Percentiles rank a stretch among this genome's conserved stretches.
Evolutionary conservation across 2,797 vertebrate species (phyloP).

Genomic region (Halcyon chelicuti): DNA sequence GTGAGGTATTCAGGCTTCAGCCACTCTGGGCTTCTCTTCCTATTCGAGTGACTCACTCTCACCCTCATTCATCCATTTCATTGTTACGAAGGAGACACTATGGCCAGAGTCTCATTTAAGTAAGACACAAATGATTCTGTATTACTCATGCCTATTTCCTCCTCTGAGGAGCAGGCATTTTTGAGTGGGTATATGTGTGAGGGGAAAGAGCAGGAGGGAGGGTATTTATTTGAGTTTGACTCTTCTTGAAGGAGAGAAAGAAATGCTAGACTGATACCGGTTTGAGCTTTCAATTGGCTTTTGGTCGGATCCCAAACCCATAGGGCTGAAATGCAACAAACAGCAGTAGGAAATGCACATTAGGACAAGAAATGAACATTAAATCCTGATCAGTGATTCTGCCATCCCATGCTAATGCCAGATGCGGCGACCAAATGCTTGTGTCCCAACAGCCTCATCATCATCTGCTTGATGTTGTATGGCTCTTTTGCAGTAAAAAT

Average conservation of each 20-base stretch:
- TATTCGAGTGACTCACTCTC: not conserved
- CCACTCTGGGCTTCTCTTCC: not conserved
- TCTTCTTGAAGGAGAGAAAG: not conserved
- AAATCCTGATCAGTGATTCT: conserved; percentile 23
- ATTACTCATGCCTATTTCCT: not conserved
- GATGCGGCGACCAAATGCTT: conserved; percentile 43
- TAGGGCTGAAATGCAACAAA: not conserved
- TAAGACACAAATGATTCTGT: not conserved
- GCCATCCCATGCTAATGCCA: conserved; percentile 11
- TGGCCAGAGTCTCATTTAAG: not conserved
- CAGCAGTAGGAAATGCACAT: conserved; percentile 13
- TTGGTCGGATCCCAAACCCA: not conserved
- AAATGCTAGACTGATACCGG: not conserved
- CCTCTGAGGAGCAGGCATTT: not conserved
- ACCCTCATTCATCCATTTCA: not conserved
- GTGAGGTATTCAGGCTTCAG: not conserved
- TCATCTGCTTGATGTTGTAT: not conserved
- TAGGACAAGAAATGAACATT: conserved; percentile 28
- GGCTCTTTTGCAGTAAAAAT: not conserved
- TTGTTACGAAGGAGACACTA: not conserved
- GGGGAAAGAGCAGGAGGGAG: not conserved
- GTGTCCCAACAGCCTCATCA: conserved; percentile 29
- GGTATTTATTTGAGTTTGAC: not conserved
- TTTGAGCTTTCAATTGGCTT: not conserved
- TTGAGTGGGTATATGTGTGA: not conserved